Base-by-base conservation (phyloP, 2,113 vertebrate species). In the Paedocypris sp. region DNA sequence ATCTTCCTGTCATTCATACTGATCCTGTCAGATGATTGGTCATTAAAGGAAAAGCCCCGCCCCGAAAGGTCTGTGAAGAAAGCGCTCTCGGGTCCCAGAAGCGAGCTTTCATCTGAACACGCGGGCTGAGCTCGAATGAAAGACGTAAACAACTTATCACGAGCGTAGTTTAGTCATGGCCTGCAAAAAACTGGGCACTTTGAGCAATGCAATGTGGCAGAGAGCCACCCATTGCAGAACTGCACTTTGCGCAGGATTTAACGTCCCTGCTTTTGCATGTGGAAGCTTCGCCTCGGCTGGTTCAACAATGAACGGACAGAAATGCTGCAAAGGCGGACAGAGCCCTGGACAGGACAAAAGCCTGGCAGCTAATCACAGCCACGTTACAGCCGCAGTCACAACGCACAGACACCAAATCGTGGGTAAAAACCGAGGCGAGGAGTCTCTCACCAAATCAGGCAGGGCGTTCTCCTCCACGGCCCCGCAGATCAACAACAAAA, bases 381-480 rank as follows among this genome's bases (percentile, higher is more conserved):
- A 32, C 9, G 39, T 22, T 12, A 39, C 51, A 36, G 39, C 39
- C n/a, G 12, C 50, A 3, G 13, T 69, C n/a, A 22, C 72, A 2
- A 16, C 67, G 23, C 67, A 69, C 28, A 65, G 33, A 61, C 38
- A 66, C 25, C 16, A 69, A 2, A 5, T 67, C 1, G 78, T 32
- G 2, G 75, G 66, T 0, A 77, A 73, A 38, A 81, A 64, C 60
- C 58, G 49, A 48, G 15, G 33, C 39, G 74, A 74, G 12, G 74
- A 79, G 43, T 57, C 74, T 1, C 61, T 36, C 1, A 49, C 26
- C 9, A 72, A 45, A 57, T 54, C 18, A 25, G 78, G 79, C 4
- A 80, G 83, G 5, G 77, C 75, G 0, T 82, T 61, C 69, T 83
- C 81, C 0, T 80, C 83, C 46, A 76, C 66, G 0, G 75, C 80